Evolutionary conservation across 2,113 vertebrate genomes (phyloP).

Genomic region (Haemorhous mexicanus): DNA sequence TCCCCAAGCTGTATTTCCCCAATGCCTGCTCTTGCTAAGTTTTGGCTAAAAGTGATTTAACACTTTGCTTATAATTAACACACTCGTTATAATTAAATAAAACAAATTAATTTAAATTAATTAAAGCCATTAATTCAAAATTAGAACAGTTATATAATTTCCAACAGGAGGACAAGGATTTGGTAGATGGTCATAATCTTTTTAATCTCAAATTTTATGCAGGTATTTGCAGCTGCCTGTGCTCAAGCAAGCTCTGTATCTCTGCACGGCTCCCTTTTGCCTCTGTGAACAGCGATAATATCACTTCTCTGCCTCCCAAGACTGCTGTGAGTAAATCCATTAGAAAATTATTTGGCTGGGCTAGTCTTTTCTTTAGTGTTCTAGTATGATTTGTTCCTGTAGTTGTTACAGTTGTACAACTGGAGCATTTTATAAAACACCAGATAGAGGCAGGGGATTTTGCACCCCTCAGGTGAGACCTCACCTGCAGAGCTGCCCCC

Average conservation of each 20-base stretch:
- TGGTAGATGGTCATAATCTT: not conserved
- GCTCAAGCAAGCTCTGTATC: fast-evolving
- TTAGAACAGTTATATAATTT: not conserved
- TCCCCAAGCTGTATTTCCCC: not conserved
- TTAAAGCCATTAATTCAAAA: not conserved
- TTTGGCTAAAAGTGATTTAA: not conserved
- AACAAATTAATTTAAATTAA: not conserved
- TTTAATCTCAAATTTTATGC: not conserved
- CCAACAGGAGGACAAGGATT: not conserved
- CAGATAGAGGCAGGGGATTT: not conserved
- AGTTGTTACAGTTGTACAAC: not conserved
- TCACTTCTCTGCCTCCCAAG: not conserved
- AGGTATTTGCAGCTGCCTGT: not conserved
- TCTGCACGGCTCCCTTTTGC: not conserved
- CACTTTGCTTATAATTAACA: not conserved
- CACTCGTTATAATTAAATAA: not conserved
- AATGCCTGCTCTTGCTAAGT: not conserved
- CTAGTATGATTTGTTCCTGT: not conserved
- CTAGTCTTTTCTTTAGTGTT: not conserved
- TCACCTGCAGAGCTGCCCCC: not conserved
- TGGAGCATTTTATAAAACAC: not conserved
- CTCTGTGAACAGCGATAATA: not conserved
- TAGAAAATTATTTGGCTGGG: not conserved
- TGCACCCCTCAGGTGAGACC: not conserved
- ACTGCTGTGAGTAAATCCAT: not conserved